These are phyloP conservation scores for Notiomystis cincta DNA, from an alignment of 2,113 vertebrate genomes.

Conservation along the genomic window DNA sequence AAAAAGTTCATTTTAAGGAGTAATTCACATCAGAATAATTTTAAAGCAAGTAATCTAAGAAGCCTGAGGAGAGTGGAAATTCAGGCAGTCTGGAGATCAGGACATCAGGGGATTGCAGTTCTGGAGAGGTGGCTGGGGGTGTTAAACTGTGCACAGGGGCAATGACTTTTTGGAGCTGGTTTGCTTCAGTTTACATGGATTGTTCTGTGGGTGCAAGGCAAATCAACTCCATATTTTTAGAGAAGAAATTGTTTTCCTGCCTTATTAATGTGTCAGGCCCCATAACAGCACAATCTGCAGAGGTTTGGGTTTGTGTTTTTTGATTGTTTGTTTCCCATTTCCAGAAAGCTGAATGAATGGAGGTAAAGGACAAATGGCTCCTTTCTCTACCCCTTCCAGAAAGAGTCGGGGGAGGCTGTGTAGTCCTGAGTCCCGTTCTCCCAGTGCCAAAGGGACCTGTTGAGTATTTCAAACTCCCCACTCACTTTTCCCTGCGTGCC, in stretches of 20 bases:
- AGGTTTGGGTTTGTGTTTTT: background rate
- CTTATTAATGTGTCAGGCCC: background rate
- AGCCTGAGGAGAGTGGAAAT: background rate
- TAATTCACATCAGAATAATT: slow-evolving; percentile 7
- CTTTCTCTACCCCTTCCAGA: background rate
- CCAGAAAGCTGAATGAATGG: background rate
- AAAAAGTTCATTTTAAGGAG: background rate
- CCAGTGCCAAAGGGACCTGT: background rate
- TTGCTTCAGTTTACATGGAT: background rate
- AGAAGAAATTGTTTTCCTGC: background rate
- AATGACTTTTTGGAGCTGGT: background rate
- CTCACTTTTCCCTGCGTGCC: background rate
- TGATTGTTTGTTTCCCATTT: background rate
- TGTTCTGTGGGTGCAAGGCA: background rate
- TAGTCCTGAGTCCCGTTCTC: background rate
- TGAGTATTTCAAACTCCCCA: background rate
- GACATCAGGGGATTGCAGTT: background rate
- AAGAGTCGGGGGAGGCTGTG: background rate
- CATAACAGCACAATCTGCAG: background rate
- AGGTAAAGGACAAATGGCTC: background rate
- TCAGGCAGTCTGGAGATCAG: background rate
- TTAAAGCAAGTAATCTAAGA: background rate
- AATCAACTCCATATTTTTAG: background rate
- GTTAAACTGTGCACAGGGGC: background rate
- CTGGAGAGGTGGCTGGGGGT: background rate